A percentile compares a stretch with the other conserved stretches of the same genome.
Conservation (phyloP, 1,140 invertebrate genomes). For the Sarcophaga peregrina region DNA sequence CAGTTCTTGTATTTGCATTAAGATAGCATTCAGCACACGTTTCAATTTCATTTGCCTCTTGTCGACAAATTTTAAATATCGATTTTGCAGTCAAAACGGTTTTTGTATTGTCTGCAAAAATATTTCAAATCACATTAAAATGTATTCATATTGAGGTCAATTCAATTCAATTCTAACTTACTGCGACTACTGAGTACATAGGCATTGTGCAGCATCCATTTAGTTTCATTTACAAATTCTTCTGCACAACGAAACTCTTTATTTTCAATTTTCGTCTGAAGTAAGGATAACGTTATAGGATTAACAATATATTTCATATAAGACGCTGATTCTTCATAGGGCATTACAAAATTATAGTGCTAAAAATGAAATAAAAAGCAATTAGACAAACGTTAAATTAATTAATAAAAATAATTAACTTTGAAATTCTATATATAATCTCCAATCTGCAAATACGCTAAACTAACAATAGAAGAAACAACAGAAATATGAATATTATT, state of each 20-base stretch:
- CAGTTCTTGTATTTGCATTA: conserved; percentile 81
- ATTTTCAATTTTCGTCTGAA: conserved; percentile 82
- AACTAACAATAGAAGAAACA: no score
- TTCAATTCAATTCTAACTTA: conserved; percentile 67
- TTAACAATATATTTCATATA: conserved; percentile 79
- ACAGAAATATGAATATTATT: no score
- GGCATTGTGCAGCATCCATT: conserved; percentile 95
- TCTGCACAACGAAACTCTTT: conserved; percentile 89
- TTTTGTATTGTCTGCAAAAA: conserved; percentile 70
- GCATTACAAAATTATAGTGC: conserved; percentile 29
- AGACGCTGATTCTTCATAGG: conserved; percentile 20
- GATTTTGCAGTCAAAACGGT: conserved; percentile 83
- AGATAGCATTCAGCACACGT: conserved; percentile 93
- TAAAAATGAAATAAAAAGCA: not conserved
- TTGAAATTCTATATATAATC: no score
- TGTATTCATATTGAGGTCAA: not conserved
- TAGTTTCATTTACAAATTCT: conserved; percentile 87
- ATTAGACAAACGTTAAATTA: not conserved
- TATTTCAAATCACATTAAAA: not conserved
- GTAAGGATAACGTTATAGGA: conserved; percentile 83
- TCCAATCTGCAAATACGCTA: no score
- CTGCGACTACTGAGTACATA: conserved; percentile 84
- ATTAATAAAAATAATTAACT: no score
- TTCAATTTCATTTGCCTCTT: conserved; percentile 91
- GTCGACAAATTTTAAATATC: conserved; percentile 83